A percentile compares a stretch with the other conserved stretches of the same genome.
These are phyloP conservation scores for Hippocampus guttulatus DNA, from an alignment of 2,113 vertebrate species.

Conservation along the genomic window DNA sequence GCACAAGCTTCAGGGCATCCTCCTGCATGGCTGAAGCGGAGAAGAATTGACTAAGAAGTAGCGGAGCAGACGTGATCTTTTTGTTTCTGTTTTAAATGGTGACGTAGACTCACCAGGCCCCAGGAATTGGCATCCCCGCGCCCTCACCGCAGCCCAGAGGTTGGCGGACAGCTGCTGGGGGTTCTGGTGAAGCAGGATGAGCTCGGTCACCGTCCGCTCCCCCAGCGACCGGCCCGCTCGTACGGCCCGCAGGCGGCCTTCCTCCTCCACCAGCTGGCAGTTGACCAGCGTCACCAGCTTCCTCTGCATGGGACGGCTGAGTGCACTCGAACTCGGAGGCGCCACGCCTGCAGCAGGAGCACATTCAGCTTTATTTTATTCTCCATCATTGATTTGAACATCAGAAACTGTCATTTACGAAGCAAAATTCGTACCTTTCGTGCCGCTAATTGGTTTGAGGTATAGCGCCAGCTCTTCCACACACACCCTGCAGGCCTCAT, in stretches of 20 bases:
- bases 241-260: constrained; percentile 88
- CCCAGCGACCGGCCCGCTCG: constrained; percentile 87
- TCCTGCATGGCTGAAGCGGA: constrained; percentile 87
- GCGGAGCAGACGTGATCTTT: background rate
- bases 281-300: constrained; percentile 94
- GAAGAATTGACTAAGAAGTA: background rate
- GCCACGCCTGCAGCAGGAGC: constrained; percentile 74
- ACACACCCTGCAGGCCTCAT: constrained; percentile 87
- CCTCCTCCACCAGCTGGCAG: constrained; percentile 94
- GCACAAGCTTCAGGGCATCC: constrained; percentile 90
- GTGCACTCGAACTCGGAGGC: constrained; percentile 82
- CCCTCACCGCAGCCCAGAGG: constrained; percentile 95
- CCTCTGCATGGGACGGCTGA: constrained; percentile 96
- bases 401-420: background rate
- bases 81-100: background rate
- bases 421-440: constrained; percentile 76
- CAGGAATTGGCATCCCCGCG: constrained; percentile 95
- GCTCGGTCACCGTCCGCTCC: constrained; percentile 95
- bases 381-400: background rate
- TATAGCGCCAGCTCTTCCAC: constrained; percentile 94
- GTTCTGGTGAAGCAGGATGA: constrained; percentile 97
- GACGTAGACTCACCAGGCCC: constrained; percentile 80
- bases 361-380: too few relatives aligned
- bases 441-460: constrained; percentile 88
- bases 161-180: constrained; percentile 97